A percentile compares a stretch with the other conserved stretches of the same genome.
These are phyloP conservation scores for Drosophila ohnishii DNA, from an alignment of 1,140 invertebrate genomes.

Conservation along the genomic window DNA sequence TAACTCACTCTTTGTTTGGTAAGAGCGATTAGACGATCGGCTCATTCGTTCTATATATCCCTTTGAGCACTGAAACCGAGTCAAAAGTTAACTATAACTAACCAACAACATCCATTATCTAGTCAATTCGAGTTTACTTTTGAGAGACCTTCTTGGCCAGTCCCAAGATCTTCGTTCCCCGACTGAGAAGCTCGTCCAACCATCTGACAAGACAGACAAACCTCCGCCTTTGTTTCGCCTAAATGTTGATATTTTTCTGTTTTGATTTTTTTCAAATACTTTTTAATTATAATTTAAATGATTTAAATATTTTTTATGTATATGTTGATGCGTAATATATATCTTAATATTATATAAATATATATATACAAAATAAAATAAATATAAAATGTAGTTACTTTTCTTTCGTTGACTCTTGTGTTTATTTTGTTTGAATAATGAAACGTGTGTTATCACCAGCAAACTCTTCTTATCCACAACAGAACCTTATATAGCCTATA, in stretches of 20 bases:
- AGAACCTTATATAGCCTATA: conserved; percentile 42
- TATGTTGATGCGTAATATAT: conserved; percentile 61
- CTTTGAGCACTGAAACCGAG: conserved; percentile 18
- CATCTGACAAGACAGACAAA: conserved; percentile 35
- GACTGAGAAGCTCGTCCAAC: conserved; percentile 34
- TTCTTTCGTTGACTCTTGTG: conserved; percentile 34
- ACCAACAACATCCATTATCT: conserved; percentile 56
- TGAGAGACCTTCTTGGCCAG: conserved; percentile 39
- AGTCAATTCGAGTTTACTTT: conserved; percentile 61
- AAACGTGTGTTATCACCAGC: conserved; percentile 8
- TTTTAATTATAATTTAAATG: conserved; percentile 54
- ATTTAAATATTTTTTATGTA: conserved; percentile 65
- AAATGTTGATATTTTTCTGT: conserved; percentile 35
- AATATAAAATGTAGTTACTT: conserved; percentile 62
- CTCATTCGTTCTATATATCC: conserved; percentile 6
- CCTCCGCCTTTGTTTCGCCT: conserved; percentile 38
- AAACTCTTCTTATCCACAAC: conserved; percentile 36
- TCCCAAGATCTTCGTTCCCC: conserved; percentile 7
- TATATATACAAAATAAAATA: conserved; percentile 65
- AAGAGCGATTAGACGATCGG: conserved; percentile 20
- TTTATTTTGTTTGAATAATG: conserved; percentile 27
- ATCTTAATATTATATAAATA: conserved; percentile 58
- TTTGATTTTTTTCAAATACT: conserved; percentile 35
- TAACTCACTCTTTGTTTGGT: conserved; percentile 6
- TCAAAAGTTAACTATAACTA: conserved; percentile 47